Evolutionary conservation across 2,888 invertebrate species (phyloP).

Genomic region (Steinernema scapterisci): DNA sequence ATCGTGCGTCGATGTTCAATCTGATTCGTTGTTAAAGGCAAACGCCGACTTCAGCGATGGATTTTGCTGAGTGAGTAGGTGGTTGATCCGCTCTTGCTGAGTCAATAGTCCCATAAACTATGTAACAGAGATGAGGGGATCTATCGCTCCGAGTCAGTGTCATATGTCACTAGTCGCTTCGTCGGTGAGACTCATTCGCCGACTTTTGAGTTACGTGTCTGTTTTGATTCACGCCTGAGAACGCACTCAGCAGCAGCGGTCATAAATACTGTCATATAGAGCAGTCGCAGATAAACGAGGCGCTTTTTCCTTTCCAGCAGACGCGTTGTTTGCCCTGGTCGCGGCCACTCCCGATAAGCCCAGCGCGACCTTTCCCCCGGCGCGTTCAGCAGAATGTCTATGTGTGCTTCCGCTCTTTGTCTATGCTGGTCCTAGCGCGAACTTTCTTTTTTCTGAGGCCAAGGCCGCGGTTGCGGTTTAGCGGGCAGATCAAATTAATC

Average conservation of each 20-base stretch:
- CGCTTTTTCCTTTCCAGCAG: neutral
- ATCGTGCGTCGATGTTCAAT: no score
- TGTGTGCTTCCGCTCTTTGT: neutral
- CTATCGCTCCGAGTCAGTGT: no score
- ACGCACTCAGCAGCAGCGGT: neutral
- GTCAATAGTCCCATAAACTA: no score
- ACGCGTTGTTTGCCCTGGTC: constrained; percentile 16
- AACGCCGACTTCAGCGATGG: no score
- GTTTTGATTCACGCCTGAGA: neutral
- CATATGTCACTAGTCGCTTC: no score
- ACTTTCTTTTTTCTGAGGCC: neutral
- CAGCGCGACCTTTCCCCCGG: neutral
- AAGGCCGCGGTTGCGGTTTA: neutral
- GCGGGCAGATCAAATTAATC: neutral
- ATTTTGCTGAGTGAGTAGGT: no score
- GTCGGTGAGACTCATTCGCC: no score
- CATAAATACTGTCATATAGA: constrained; percentile 11
- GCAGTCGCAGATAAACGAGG: neutral
- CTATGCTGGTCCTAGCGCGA: neutral
- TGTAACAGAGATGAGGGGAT: no score
- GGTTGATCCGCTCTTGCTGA: no score
- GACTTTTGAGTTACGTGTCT: neutral
- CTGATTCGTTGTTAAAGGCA: no score
- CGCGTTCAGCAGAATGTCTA: neutral
- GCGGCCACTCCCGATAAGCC: neutral